Percentiles rank a stretch among this genome's conserved stretches.
phyloP scores from a whole-genome alignment of 2,888 invertebrate species.

The Sarcophaga subvicina region DNA sequence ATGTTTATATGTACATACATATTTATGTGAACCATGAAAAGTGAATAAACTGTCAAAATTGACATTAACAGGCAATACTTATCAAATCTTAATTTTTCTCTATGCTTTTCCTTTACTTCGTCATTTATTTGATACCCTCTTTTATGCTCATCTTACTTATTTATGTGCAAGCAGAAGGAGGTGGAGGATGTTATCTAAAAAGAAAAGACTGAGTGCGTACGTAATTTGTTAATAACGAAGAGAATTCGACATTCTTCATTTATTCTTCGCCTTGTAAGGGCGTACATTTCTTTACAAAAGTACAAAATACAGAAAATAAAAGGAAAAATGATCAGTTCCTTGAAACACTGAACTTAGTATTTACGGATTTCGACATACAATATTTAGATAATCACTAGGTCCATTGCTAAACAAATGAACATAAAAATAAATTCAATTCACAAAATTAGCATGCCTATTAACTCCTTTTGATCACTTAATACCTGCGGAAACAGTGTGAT shows the following conservation, averaged over 20 bases:
- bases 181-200: too few species aligned
- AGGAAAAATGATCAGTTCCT: too few species aligned
- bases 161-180: background rate
- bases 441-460: too few species aligned
- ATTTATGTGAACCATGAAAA: slow-evolving; percentile 52
- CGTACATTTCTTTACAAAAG: slow-evolving; percentile 30
- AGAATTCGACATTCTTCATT: background rate
- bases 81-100: slow-evolving; percentile 41
- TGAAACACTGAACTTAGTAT: too few species aligned
- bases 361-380: too few species aligned
- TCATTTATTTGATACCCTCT: background rate
- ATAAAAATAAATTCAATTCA: too few species aligned
- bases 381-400: too few species aligned
- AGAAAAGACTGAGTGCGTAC: background rate
- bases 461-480: too few species aligned
- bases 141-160: background rate
- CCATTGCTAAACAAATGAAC: too few species aligned
- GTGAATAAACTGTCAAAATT: slow-evolving; percentile 62
- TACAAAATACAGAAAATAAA: background rate
- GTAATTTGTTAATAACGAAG: slow-evolving; percentile 10
- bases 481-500: too few species aligned
- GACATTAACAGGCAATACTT: slow-evolving; percentile 57
- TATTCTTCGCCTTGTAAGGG: slow-evolving; percentile 33
- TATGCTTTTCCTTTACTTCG: background rate
- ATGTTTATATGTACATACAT: background rate